Conservation (phyloP, 2,797 vertebrate species). For the Phaenicophaeus curvirostris region DNA sequence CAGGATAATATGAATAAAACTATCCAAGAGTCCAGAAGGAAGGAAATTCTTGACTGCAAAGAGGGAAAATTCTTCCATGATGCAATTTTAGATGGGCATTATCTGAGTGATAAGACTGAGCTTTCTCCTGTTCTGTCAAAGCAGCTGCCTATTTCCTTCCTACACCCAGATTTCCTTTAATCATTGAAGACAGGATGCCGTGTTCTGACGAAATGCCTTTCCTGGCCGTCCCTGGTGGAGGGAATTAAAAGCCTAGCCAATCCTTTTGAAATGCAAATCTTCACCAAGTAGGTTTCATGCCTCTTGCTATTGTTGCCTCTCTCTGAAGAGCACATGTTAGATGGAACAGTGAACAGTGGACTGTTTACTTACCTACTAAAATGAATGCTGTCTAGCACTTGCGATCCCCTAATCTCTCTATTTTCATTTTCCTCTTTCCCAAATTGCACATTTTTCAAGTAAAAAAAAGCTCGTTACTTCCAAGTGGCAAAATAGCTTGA, state of each 20-base stretch:
- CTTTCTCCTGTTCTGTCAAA: neutral
- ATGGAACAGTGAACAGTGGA: neutral
- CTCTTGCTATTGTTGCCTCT: neutral
- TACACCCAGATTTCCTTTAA: conserved; percentile 40
- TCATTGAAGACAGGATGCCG: conserved; percentile 25
- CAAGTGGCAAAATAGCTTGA: neutral
- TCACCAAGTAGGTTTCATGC: conserved; percentile 18
- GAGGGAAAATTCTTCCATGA: neutral
- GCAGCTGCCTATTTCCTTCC: conserved; percentile 33
- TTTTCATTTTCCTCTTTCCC: neutral
- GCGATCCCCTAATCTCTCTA: neutral
- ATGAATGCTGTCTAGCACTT: neutral
- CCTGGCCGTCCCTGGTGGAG: conserved; percentile 1
- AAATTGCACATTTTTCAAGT: neutral
- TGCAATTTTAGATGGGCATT: conserved; percentile 7
- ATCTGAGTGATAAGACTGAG: neutral
- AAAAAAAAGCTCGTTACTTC: neutral
- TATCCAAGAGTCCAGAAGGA: neutral
- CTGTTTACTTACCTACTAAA: neutral
- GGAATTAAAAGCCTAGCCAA: conserved; percentile 48
- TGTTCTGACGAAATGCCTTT: conserved; percentile 34
- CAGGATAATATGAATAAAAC: neutral
- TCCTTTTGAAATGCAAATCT: conserved; percentile 64
- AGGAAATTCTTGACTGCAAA: neutral
- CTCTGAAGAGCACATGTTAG: neutral